These are phyloP conservation scores for Tetropium fuscum DNA, from an alignment of 2,888 invertebrate genomes.

Conservation along the genomic window DNA sequence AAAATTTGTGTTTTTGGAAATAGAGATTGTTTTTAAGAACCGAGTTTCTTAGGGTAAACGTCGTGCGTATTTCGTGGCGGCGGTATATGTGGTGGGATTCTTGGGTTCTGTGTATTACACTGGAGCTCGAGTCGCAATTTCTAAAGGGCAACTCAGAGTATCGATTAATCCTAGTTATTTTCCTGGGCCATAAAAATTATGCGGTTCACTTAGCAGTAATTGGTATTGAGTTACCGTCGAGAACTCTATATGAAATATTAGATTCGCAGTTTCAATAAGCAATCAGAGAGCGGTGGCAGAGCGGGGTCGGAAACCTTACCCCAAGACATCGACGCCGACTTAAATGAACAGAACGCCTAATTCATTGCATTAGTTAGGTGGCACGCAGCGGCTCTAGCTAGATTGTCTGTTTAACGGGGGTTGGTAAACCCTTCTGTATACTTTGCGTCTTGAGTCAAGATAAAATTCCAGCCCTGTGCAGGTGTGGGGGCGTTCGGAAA, in stretches of 20 bases:
- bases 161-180: constrained; percentile 22
- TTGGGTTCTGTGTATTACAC: no score
- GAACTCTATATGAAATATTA: constrained; percentile 17
- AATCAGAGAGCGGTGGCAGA: constrained; percentile 28
- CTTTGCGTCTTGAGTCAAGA: neutral
- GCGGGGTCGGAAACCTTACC: constrained; percentile 24
- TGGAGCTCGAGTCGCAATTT: no score
- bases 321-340: constrained; percentile 29
- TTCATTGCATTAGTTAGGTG: constrained; percentile 25
- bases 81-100: no score
- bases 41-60: no score
- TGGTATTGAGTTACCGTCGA: constrained; percentile 41
- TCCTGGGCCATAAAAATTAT: constrained; percentile 41
- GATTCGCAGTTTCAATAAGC: constrained; percentile 35
- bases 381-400: constrained; percentile 5
- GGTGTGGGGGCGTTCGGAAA: neutral
- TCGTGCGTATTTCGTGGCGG: no score
- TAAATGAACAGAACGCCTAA: constrained; percentile 30
- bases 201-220: constrained; percentile 40
- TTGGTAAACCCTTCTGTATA: constrained; percentile 11
- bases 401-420: constrained; percentile 9
- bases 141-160: constrained; percentile 1
- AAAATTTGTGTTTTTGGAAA: no score
- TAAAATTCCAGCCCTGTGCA: neutral
- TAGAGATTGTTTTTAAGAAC: no score